Evolutionary conservation across 2,113 vertebrate genomes (phyloP), one percentile per base, ranked within the genome.

Genomic region (Bos javanicus): DNA sequence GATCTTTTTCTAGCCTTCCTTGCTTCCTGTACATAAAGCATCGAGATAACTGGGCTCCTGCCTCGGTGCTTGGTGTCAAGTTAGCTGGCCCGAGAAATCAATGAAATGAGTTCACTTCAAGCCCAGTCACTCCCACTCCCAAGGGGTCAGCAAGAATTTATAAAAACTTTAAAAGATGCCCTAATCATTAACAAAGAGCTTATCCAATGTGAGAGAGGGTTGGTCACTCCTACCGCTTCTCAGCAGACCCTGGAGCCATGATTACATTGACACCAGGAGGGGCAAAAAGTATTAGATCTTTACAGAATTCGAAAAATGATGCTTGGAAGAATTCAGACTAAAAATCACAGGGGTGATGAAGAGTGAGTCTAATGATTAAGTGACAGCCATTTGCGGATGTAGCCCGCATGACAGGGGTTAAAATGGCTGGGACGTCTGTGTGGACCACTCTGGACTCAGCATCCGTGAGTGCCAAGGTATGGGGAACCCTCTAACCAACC

Each of bases 71-170:
- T 54, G 88, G 60, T 97, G 91, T 94, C 97, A 95, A 89, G 95
- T 80, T 89, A 62, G 60, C 19, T 82, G 92, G 85, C 88, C 94
- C 43, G 82, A 96, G 89, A 96, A 97, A 97, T 98, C 98, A 87
- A 96, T 96, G 90, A 96, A 94, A 82, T 48, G 92, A 97, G 54
- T 82, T 97, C 94, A 82, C 94, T 82, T 92, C 36, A 13, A 97
- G 76, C 81, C 80, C 56, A 26, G 92, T 62, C 67, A 57, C 67
- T 88, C 39, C 43, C 1, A 10, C 50, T 97, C 95, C 82, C 90
- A 52, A 36, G 23, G 60, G 62, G 94, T 97, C 71, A 93, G 87
- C 23, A 23, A 2, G 19, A 87, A 96, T 89, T 52, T 90, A 87
- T 59, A 87, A 85, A 94, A 97, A 91, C 71, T 78, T 85, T 82